Conservation (phyloP, 2,888 invertebrate species). For the Campopleginae sp. region DNA sequence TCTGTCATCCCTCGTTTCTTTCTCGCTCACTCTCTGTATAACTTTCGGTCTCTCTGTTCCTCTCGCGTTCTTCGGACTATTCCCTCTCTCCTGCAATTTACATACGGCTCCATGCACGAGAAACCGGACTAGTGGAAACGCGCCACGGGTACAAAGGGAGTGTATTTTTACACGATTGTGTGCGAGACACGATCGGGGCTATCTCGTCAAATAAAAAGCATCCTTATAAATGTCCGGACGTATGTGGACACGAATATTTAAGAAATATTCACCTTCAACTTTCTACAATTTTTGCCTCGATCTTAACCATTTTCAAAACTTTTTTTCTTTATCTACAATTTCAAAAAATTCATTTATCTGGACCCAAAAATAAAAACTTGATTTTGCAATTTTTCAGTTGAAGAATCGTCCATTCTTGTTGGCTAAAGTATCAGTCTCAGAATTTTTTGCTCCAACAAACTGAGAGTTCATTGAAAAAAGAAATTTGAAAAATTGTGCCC, state of each 20-base stretch:
- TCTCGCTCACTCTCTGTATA: constrained; percentile 54
- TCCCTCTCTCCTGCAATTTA: constrained; percentile 65
- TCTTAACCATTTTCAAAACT: not conserved
- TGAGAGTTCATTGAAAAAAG: not conserved
- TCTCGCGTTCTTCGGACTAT: constrained; percentile 21
- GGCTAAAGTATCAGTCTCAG: too few species aligned
- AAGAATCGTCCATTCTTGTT: not conserved
- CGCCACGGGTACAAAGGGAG: constrained; percentile 68
- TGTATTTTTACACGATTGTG: constrained; percentile 70
- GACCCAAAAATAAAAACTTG: not conserved
- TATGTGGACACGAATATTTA: not conserved
- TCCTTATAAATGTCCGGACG: not conserved
- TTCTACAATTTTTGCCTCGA: not conserved
- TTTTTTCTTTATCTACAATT: not conserved
- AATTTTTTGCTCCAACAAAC: too few species aligned
- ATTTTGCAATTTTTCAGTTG: not conserved
- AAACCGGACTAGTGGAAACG: constrained; percentile 63
- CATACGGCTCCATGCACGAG: constrained; percentile 67
- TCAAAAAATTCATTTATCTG: not conserved
- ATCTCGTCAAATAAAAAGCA: not conserved
- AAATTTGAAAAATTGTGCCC: not conserved
- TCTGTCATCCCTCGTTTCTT: constrained; percentile 8
- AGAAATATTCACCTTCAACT: not conserved
- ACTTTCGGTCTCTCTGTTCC: constrained; percentile 19
- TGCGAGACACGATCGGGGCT: constrained; percentile 9